phyloP scores from a whole-genome alignment of 2,797 vertebrate genomes.

The Smutsia gigantea region DNA sequence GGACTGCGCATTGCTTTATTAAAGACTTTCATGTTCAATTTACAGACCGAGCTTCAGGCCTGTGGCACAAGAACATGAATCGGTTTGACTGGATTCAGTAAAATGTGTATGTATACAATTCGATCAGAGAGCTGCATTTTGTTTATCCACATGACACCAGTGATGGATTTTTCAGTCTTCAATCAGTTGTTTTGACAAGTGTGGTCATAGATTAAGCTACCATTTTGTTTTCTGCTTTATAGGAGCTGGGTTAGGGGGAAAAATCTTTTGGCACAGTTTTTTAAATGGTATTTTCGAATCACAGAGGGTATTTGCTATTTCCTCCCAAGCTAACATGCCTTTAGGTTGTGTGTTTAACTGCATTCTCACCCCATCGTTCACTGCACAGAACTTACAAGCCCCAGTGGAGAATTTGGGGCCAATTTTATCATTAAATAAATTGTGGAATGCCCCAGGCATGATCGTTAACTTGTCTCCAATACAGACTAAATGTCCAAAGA shows the following conservation, averaged over 20 bases:
- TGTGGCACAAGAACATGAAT: slow-evolving; percentile 14
- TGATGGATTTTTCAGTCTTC: slow-evolving; percentile 42
- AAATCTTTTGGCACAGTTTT: slow-evolving; percentile 50
- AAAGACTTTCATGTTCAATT: slow-evolving; percentile 59
- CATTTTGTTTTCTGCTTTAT: slow-evolving; percentile 55
- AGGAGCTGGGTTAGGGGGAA: neutral
- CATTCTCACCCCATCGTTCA: slow-evolving; percentile 51
- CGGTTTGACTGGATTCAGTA: slow-evolving; percentile 36
- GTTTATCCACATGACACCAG: slow-evolving; percentile 12
- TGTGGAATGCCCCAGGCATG: slow-evolving; percentile 75
- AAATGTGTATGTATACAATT: neutral
- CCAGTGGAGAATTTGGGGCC: slow-evolving; percentile 52
- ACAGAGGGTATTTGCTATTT: slow-evolving; percentile 70
- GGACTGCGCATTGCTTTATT: neutral
- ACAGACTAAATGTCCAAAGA: slow-evolving; percentile 67
- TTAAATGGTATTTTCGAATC: slow-evolving; percentile 68
- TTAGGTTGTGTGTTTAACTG: slow-evolving; percentile 72
- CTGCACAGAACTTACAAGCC: slow-evolving; percentile 73
- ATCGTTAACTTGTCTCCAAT: slow-evolving; percentile 77
- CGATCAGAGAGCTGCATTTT: slow-evolving; percentile 1
- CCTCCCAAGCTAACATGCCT: slow-evolving; percentile 68
- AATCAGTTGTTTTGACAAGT: slow-evolving; percentile 47
- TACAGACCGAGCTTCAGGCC: slow-evolving; percentile 19
- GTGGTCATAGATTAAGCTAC: slow-evolving; percentile 8
- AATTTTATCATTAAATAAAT: slow-evolving; percentile 75